Percentiles rank a stretch among this genome's conserved stretches.
These are phyloP conservation scores for Ennomos quercinarius DNA, from an alignment of 2,888 invertebrate species.

Conservation along the genomic window DNA sequence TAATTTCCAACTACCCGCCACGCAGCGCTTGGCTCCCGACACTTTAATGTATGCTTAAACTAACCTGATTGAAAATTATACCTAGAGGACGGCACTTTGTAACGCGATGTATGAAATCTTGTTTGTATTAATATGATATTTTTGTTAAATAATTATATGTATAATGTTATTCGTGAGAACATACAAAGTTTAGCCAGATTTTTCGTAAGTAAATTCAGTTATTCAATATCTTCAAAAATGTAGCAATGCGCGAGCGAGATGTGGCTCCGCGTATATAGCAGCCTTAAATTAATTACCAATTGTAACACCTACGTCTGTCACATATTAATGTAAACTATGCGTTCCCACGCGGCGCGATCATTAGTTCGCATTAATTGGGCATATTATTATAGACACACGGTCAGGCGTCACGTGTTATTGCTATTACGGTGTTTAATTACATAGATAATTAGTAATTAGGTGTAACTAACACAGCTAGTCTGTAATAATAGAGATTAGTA, in stretches of 20 bases:
- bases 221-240: no score
- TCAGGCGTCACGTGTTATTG: constrained; percentile 17
- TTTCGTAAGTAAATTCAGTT: no score
- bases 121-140: no score
- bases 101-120: no score
- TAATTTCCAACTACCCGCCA: constrained; percentile 29
- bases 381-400: constrained; percentile 11
- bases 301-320: background rate
- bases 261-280: no score
- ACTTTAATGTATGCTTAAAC: background rate
- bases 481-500: no score
- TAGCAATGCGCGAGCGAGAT: no score
- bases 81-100: background rate
- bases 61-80: background rate
- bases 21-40: background rate
- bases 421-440: constrained; percentile 11
- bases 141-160: no score
- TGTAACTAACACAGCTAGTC: no score
- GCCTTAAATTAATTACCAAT: no score
- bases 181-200: no score
- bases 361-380: constrained; percentile 16
- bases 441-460: background rate
- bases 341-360: constrained; percentile 20
- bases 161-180: no score
- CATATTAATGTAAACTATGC: constrained; percentile 14